Percentiles rank a stretch among this genome's conserved stretches.
Evolutionary conservation across 2,113 vertebrate genomes (phyloP).

Genomic region (Lepus americanus): DNA sequence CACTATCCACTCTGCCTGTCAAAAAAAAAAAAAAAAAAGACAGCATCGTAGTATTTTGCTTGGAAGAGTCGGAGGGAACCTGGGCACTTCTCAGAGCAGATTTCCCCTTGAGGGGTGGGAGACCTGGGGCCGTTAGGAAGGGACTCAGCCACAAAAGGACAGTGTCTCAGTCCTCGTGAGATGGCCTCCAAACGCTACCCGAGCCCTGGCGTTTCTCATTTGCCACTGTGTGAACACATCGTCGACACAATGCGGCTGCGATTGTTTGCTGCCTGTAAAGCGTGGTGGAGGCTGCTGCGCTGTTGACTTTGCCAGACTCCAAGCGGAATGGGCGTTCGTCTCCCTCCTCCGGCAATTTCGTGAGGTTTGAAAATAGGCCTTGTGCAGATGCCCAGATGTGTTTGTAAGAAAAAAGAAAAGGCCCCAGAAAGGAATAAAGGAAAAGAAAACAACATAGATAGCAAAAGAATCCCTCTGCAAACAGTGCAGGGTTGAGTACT

Average conservation of each 20-base stretch:
- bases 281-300: background rate
- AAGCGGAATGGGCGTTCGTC: background rate
- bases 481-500: background rate
- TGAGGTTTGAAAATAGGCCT: conserved; percentile 80
- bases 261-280: conserved; percentile 28
- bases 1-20: too few relatives aligned
- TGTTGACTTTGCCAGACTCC: conserved; percentile 55
- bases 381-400: conserved; percentile 67
- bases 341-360: conserved; percentile 66
- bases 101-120: background rate
- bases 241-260: background rate
- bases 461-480: conserved; percentile 72
- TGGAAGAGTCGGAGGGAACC: background rate
- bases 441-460: background rate
- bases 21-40: background rate
- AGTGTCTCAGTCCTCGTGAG: background rate
- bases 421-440: background rate
- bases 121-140: background rate
- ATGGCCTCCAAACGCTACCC: accelerated
- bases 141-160: background rate
- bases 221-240: background rate
- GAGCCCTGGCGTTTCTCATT: background rate
- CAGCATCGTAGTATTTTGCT: background rate
- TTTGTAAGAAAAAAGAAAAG: conserved; percentile 65
- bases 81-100: background rate